Base-by-base conservation (phyloP, 2,888 invertebrate genomes). In the Beris morrisii region DNA sequence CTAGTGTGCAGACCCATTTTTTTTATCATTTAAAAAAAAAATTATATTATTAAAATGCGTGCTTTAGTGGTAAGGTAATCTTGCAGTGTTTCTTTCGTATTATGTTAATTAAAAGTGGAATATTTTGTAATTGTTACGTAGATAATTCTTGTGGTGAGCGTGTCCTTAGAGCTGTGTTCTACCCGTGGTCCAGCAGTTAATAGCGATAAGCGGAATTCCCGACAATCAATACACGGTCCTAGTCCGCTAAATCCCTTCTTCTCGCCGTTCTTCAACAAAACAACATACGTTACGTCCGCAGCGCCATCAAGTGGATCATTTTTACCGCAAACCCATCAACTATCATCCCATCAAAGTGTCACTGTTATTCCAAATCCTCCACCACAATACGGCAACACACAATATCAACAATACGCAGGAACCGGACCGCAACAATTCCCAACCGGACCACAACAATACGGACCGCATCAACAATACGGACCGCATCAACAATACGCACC, bases 31-130 rank as follows among this genome's bases (percentile, higher is more conserved):
- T 38, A 38, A 38, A 38, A 38, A 38, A 32, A 38, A 38, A 3
- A 38, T 38, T 38, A 38, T 38, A 38, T 38, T 38, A 38, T 52
- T 44, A 56, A 56, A 6, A 64, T 64, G 64, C 64, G 64, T 64
- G 56, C 52, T 30, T 22, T 58, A 46, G 65, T 53, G 65, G 65
- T 58, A 65, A 57, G 57, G 50, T 52, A 32, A 61, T 50, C 50
- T 28, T 43, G 13, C 31, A 61, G 61, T 61, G 61, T 50, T n/a
- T 61, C 12, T 12, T 43, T 28, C 7, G 22, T 4, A 12, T n/a
- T 28, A 46, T 58, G 22, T 22, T 58, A 28, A n/a, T 38, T 46
- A 45, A 58, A 30, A 30, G 59, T 59, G 31, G 7, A 31, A 53
- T 22, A 53, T 53, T 30, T 12, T 50, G 50, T 52, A 7, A 38